Evolutionary conservation across 2,113 vertebrate species (phyloP), one percentile per base, ranked within the genome.

Genomic region (Cheilinus undulatus): DNA sequence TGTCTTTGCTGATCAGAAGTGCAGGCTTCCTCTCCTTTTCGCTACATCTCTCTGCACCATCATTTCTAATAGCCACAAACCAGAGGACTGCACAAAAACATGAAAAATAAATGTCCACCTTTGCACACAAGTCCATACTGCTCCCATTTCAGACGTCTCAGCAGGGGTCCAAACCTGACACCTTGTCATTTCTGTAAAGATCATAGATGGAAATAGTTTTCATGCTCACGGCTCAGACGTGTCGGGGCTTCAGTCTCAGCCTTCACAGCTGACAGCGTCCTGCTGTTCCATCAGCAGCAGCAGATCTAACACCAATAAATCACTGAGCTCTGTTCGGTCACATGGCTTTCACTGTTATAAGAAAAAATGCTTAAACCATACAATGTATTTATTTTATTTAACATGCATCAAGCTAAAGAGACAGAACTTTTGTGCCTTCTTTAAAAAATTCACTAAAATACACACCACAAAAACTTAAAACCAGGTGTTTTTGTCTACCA

Each of bases 221-320:
- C 40, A 30, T 68, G 13, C 14, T 24, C 17, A 28, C 14, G 36
- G 51, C 28, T 64, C 51, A 43, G 56, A 38, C 38, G 6, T 36
- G 38, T 34, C 54, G 20, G 20, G 57, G 9, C 50, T 65, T 70
- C 38, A 24, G 24, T 30, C 24, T 32, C 15, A 5, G 48, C 11
- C 3, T 23, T 66, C 48, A 23, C 13, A 66, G 67, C 17, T 40
- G 53, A 65, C 64, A 57, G 17, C 40, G 45, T 68, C 57, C 76
- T 26, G 30, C 34, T 48, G 62, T 36, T 63, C 42, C n/a, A 49
- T 57, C 51, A 61, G 40, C 57, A n/a, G 63, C 38, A 38, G 61
- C 51, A n/a, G n/a, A n/a, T 69, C 69, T 54, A 68, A 75, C 48
- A n/a, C 22, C 27, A 30, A 43, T 59, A 69, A 64, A 69, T 54